Base-by-base conservation (phyloP, 2,888 invertebrate species). In the Sarcophaga carnaria region DNA sequence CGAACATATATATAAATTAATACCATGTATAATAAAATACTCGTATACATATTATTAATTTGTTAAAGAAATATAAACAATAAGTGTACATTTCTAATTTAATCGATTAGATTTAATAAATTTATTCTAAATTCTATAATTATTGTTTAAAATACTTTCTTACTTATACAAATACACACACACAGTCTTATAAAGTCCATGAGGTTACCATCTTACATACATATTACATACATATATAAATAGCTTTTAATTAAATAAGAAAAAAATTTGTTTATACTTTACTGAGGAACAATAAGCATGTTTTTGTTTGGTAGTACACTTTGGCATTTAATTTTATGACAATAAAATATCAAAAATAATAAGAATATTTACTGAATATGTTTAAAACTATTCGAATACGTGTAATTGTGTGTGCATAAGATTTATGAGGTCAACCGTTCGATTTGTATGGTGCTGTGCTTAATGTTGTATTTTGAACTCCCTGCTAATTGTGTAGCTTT, bases 371-470 rank as follows among this genome's bases (percentile, higher is more conserved):
- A 74, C 71, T 71, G 4, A 37, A 63, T 62, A 62, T 62, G 62
- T 63, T 20, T 10, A 49, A 5, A 49, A n/a, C 45, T 79, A 49
- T 72, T 10, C 45, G 62, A 49, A 63, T 64, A 25, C 49, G 22
- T 54, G 8, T 54, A 4, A 27, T n/a, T 20, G 11, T 11, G 10
- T 54, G 27, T 17, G 54, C 37, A 37, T 37, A 59, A 74, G 17
- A 60, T 71, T 90, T 90, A 90, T 72, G 89, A 85, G 86, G 90
- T 86, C 82, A 88, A 78, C 74, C 90, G 91, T 89, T 93, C 93
- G 77, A 93, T 92, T 91, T 93, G 93, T 87, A 93, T 92, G 59
- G 93, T 93, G 82, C 91, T 90, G 89, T 93, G 93, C 75, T 92
- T 91, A 82, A 93, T 92, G 83, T 92, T 90, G 88, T 92, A 93